Evolutionary conservation across 2,797 vertebrate species (phyloP).

Genomic region (Sebastes trivittatus): DNA sequence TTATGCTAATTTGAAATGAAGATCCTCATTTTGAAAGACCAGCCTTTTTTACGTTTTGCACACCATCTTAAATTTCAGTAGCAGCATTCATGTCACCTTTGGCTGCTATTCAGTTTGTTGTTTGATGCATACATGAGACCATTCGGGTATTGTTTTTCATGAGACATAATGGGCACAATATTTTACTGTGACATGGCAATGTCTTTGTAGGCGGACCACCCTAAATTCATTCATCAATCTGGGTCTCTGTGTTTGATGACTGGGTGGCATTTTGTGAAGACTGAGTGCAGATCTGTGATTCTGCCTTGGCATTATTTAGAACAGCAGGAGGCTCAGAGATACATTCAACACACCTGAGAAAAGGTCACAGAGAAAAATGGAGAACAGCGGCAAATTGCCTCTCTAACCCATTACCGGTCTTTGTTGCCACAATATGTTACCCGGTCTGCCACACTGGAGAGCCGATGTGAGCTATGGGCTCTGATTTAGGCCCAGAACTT

Average conservation of each 20-base stretch:
- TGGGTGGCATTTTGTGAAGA: slow-evolving; percentile 73
- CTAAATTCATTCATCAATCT: slow-evolving; percentile 79
- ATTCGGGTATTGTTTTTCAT: slow-evolving; percentile 63
- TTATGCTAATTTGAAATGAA: slow-evolving; percentile 54
- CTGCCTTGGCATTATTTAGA: slow-evolving; percentile 77
- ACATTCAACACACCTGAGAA: slow-evolving; percentile 79
- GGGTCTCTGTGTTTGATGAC: slow-evolving; percentile 64
- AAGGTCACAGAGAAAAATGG: slow-evolving; percentile 84
- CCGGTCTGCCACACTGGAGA: slow-evolving; percentile 51
- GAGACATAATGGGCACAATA: slow-evolving; percentile 74
- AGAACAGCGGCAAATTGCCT: slow-evolving; percentile 79
- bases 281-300: slow-evolving; percentile 73
- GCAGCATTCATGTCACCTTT: slow-evolving; percentile 43
- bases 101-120: slow-evolving; percentile 47
- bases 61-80: slow-evolving; percentile 15
- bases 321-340: slow-evolving; percentile 70
- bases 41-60: slow-evolving; percentile 38
- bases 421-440: slow-evolving; percentile 57
- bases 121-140: slow-evolving; percentile 58
- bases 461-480: slow-evolving; percentile 41
- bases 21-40: slow-evolving; percentile 45
- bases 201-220: slow-evolving; percentile 70
- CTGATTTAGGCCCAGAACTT: slow-evolving; percentile 50
- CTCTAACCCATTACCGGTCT: slow-evolving; percentile 73
- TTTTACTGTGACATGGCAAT: slow-evolving; percentile 69